phyloP scores from a whole-genome alignment of 1,140 invertebrate species.

The Euschistus heros region DNA sequence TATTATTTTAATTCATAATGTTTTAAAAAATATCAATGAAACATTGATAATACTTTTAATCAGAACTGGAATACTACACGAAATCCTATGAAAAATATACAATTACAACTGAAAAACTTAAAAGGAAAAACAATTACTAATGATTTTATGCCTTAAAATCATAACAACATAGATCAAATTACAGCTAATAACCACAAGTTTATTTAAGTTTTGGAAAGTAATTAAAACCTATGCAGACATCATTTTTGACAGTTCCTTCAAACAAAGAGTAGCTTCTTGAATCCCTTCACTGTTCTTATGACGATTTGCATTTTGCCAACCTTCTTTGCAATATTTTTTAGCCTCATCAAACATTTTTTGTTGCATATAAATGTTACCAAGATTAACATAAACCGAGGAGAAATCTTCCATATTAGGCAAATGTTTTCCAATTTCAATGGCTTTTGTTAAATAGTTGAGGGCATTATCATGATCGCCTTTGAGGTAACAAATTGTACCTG shows the following conservation, averaged over 20 bases:
- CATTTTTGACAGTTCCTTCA: conserved; percentile 33
- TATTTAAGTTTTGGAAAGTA: too few species aligned
- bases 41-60: too few species aligned
- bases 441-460: conserved; percentile 56
- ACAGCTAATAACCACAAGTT: too few species aligned
- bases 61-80: too few species aligned
- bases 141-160: too few species aligned
- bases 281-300: conserved; percentile 50
- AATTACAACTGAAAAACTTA: too few species aligned
- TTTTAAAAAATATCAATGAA: too few species aligned
- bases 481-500: conserved; percentile 51
- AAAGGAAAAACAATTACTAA: too few species aligned
- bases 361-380: conserved; percentile 67
- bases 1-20: too few species aligned
- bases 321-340: conserved; percentile 56
- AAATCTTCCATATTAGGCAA: conserved; percentile 54
- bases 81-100: too few species aligned
- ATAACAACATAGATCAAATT: too few species aligned
- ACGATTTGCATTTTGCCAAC: conserved; percentile 53
- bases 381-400: conserved; percentile 66
- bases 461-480: conserved; percentile 56
- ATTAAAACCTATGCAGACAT: not conserved
- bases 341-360: conserved; percentile 58
- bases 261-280: conserved; percentile 55
- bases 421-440: conserved; percentile 50